A percentile compares a stretch with the other conserved stretches of the same genome.
Evolutionary conservation across 1,140 invertebrate genomes (phyloP).

Genomic region (Temnothorax curvispinosus): DNA sequence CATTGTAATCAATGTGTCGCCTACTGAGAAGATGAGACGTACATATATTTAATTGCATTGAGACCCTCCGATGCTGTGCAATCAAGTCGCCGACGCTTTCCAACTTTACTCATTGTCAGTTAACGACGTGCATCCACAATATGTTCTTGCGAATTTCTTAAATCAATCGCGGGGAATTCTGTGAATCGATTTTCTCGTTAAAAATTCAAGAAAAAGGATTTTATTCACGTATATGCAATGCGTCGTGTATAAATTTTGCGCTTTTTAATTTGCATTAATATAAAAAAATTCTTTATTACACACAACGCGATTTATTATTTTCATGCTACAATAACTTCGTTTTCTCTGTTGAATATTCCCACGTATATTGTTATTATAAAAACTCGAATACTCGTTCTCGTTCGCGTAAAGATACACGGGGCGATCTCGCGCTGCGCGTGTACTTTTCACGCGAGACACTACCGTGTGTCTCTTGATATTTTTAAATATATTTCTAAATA

Average conservation of each 20-base stretch:
- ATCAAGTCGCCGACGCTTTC: slow-evolving; percentile 31
- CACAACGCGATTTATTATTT: neutral
- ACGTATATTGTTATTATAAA: neutral
- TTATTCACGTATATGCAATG: neutral
- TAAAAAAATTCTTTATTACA: neutral
- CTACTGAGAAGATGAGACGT: slow-evolving; percentile 25
- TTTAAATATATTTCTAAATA: too few species aligned
- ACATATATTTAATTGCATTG: slow-evolving; percentile 22
- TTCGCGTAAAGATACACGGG: too few species aligned
- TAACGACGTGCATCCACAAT: neutral
- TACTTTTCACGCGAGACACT: too few species aligned
- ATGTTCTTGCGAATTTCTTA: neutral
- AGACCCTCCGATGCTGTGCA: neutral
- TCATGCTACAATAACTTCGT: neutral
- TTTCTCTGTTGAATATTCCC: neutral
- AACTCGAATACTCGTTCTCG: too few species aligned
- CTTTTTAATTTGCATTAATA: neutral
- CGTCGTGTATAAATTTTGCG: neutral
- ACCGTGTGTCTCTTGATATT: too few species aligned
- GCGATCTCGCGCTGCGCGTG: too few species aligned
- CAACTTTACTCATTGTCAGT: slow-evolving; percentile 16
- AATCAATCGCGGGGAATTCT: neutral
- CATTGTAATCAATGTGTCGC: slow-evolving; percentile 13
- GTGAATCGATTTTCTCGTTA: neutral
- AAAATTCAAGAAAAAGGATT: neutral